phyloP scores from a whole-genome alignment of 2,113 vertebrate species.

The Cyprinodon brontotheroides region DNA sequence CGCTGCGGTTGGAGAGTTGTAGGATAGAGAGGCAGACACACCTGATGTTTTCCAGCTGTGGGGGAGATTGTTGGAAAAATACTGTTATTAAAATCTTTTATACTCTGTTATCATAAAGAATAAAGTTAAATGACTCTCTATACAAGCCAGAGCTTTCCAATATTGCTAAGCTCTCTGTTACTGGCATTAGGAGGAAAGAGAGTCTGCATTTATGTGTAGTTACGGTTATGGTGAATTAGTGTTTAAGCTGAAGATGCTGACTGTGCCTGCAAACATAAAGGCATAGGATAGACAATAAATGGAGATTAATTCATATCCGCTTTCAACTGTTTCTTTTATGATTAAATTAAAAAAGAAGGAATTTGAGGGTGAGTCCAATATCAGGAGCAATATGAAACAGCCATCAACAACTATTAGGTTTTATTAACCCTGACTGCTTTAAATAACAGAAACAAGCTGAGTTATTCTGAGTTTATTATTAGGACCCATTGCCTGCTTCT shows the following conservation, averaged over 20 bases:
- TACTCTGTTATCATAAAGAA: conserved; percentile 42
- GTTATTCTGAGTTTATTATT: neutral
- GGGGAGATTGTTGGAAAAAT: conserved; percentile 62
- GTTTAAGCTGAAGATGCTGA: too few relatives aligned
- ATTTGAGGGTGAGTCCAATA: neutral
- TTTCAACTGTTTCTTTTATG: too few relatives aligned
- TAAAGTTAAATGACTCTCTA: neutral
- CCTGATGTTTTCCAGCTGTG: conserved; percentile 58
- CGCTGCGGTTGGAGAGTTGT: conserved; percentile 72
- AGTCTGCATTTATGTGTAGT: too few relatives aligned
- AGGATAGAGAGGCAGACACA: conserved; percentile 44
- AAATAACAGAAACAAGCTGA: neutral
- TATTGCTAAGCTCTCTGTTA: too few relatives aligned
- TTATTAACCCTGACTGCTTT: neutral
- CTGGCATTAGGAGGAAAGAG: too few relatives aligned
- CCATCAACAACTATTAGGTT: conserved; percentile 19
- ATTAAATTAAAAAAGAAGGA: neutral
- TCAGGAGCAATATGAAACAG: conserved; percentile 32
- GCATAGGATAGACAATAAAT: too few relatives aligned
- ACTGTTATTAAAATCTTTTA: too few relatives aligned
- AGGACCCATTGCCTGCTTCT: neutral
- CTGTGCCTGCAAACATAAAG: too few relatives aligned
- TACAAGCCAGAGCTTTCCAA: too few relatives aligned
- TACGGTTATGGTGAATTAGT: too few relatives aligned
- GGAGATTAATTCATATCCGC: too few relatives aligned